Conservation (phyloP, 2,888 invertebrate species). For the Ctena decussata region DNA sequence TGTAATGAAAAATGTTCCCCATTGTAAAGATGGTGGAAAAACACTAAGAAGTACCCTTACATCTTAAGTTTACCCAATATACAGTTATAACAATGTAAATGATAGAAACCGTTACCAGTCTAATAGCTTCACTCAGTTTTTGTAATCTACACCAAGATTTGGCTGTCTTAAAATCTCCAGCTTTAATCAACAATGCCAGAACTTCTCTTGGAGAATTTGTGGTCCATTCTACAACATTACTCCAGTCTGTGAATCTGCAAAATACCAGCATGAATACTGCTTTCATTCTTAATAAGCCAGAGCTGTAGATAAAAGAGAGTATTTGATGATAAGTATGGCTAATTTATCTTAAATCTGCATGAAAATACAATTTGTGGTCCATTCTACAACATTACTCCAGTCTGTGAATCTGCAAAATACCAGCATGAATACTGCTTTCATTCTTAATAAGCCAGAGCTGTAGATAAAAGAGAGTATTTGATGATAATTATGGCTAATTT, state of each 20-base stretch:
- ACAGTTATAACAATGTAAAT: too few species aligned
- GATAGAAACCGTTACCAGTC: constrained; percentile 73
- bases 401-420: constrained; percentile 67
- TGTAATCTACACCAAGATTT: constrained; percentile 78
- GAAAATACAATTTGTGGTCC: constrained; percentile 60
- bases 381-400: constrained; percentile 76
- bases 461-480: too few species aligned
- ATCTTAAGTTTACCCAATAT: too few species aligned
- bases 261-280: not conserved
- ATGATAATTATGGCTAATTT: too few species aligned
- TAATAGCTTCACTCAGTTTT: constrained; percentile 63
- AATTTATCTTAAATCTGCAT: too few species aligned
- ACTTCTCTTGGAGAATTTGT: constrained; percentile 72
- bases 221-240: constrained; percentile 70
- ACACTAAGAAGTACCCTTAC: too few species aligned
- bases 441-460: too few species aligned
- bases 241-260: constrained; percentile 78
- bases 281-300: too few species aligned
- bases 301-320: too few species aligned
- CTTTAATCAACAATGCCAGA: constrained; percentile 76
- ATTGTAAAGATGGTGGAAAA: too few species aligned
- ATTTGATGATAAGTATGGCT: too few species aligned
- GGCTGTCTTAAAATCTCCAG: constrained; percentile 78
- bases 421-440: not conserved
- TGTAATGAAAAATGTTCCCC: too few species aligned